Base-by-base conservation (phyloP, 2,797 vertebrate species). In the Pseudochirops corinnae region DNA sequence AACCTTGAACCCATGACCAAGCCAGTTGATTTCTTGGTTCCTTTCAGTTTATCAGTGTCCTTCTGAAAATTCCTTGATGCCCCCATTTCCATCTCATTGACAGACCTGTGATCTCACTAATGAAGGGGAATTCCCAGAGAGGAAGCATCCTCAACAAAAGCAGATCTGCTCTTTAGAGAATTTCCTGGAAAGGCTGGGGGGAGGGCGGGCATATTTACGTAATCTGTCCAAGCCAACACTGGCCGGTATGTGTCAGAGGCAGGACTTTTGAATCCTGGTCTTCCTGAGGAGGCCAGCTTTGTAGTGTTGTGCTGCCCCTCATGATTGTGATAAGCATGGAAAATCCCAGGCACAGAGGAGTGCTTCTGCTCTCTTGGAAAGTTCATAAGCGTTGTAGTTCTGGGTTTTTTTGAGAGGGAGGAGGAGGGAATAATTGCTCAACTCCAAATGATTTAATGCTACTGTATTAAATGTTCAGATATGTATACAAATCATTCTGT, bases 381-480 rank as follows among this genome's bases (percentile, higher is more conserved):
- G n/a, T 74, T 74, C n/a, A 9, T 39, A 24, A 24, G 67, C 39
- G 18, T 21, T 39, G 14, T 74, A 18, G 62, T 13, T 6, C 18
- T 58, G 56, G 53, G 53, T 7, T 29, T n/a, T 90, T 92, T 93
- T 58, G 60, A 5, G 74, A 50, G 56, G 33, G 90, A 21, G 55
- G 56, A 60, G 94, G 91, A 55, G 18, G 90, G 33, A 13, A 55
- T 92, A 95, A 91, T 92, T n/a, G 53, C 94, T 96, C 93, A 96
- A 67, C 94, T 94, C 33, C 93, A 53, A 52, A 92, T 50, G 55
- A 93, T 93, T 97, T 87, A 55, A n/a, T 90, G 55, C 55, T 93
- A 10, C 94, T 91, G 46, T 96, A 96, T 60, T 29, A 95, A 95
- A 93, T 96, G 60, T 58, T 95, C 56, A 94, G 92, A 52, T 97